Conservation (phyloP, 2,888 invertebrate genomes). For the Drosophila koepferae region DNA sequence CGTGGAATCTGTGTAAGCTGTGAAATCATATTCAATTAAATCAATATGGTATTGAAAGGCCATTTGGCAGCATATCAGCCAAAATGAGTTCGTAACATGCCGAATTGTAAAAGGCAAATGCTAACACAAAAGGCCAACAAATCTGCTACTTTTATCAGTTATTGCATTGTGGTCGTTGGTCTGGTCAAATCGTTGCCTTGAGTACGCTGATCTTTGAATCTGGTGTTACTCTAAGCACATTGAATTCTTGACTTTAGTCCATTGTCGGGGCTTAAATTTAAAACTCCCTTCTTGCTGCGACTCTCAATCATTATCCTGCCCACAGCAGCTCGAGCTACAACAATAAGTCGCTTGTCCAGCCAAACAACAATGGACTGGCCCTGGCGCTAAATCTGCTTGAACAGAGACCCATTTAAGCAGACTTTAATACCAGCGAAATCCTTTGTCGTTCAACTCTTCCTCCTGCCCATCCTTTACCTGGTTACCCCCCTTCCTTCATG, state of each 20-base stretch:
- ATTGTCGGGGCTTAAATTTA: background rate
- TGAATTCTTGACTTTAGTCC: background rate
- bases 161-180: background rate
- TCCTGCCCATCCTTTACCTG: too few species aligned
- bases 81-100: background rate
- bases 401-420: constrained; percentile 8
- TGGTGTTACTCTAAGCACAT: background rate
- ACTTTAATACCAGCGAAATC: constrained; percentile 8
- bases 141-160: background rate
- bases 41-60: background rate
- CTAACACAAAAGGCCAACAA: background rate
- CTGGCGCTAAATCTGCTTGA: constrained; percentile 3
- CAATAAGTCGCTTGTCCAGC: constrained; percentile 22
- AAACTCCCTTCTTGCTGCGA: background rate
- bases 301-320: constrained; percentile 18
- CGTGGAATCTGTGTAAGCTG: background rate
- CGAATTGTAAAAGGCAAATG: background rate
- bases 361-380: constrained; percentile 21
- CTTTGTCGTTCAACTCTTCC: background rate
- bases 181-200: background rate
- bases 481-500: background rate
- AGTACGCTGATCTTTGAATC: background rate
- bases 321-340: constrained; percentile 2
- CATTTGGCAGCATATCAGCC: background rate
- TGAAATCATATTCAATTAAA: background rate